Evolutionary conservation across 2,113 vertebrate genomes (phyloP), one percentile per base, ranked within the genome.

Genomic region (Onychorhynchus coronatus): DNA sequence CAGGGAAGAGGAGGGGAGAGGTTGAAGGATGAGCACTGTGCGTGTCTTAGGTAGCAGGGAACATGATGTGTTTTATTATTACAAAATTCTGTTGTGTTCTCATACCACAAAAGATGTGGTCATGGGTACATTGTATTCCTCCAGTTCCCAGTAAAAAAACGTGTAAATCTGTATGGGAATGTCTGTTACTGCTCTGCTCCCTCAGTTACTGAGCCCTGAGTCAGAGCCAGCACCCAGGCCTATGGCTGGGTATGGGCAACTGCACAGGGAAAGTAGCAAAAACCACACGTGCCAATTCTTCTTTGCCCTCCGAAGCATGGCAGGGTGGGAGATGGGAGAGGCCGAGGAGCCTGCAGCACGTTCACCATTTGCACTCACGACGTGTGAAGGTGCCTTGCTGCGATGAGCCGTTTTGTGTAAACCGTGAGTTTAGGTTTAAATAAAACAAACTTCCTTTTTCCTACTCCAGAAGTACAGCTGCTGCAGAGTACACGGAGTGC

Each of bases 401-500:
- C 18, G 5, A 14, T 5, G 55, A 92, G 75, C 31, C 14, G 70
- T 67, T 93, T 61, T 53, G 37, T 77, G 55, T 95, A 79, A 94
- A 94, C 78, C 46, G 19, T 73, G 66, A 72, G 68, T 76, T 95
- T 75, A 86, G 73, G 30, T 91, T 91, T 89, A 91, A 94, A 79
- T 73, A 88, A 90, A 94, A 91, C 71, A 95, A 93, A 88, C 88
- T 92, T 96, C 75, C 76, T 88, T 81, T 92, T 91, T 74, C 63
- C 62, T 78, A 25, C 80, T 93, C 30, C 68, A 68, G n/a, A 87
- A 94, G 86, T 56, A 47, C 52, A 87, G 76, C 90, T 89, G 90
- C 79, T 90, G 72, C 44, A 28, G 23, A 46, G 66, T 72, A 68
- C 72, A 58, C 0, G 3, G 63, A 19, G 49, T 72, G 61, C 67